Evolutionary conservation across 1,140 invertebrate species (phyloP).

Genomic region (Drosophila kurseongensis): DNA sequence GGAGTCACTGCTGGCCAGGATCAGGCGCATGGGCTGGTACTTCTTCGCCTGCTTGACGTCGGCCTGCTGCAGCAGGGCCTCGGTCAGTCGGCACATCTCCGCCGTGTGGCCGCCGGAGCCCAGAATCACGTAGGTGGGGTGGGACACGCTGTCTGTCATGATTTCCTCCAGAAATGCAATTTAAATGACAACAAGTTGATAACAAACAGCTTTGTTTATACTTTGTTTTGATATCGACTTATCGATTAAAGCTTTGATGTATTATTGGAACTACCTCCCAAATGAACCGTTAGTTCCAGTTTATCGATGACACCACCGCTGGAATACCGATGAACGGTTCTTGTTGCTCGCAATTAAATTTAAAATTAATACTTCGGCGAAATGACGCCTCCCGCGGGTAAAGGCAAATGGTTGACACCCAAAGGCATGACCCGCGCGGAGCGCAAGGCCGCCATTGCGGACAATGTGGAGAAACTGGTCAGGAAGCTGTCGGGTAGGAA

Average conservation of each 20-base stretch:
- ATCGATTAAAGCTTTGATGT: background rate
- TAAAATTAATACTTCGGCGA: too few relatives aligned
- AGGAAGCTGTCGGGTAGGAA: conserved; percentile 43
- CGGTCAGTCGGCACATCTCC: conserved; percentile 92
- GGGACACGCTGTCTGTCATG: background rate
- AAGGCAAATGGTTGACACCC: background rate
- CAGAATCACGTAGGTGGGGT: conserved; percentile 86
- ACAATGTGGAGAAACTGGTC: conserved; percentile 57
- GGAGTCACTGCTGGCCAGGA: conserved; percentile 91
- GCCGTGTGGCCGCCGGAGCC: conserved; percentile 93
- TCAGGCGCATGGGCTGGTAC: conserved; percentile 86
- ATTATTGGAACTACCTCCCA: background rate
- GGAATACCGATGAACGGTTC: background rate
- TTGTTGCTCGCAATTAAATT: too few relatives aligned
- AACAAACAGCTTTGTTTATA: conserved; percentile 2
- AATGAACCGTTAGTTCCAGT: background rate
- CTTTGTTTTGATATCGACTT: background rate
- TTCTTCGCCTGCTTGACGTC: conserved; percentile 87
- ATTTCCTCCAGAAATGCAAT: conserved; percentile 6
- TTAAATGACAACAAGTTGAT: background rate
- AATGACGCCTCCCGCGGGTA: background rate
- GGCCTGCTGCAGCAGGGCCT: conserved; percentile 85
- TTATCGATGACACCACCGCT: background rate
- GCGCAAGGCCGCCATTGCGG: conserved; percentile 26
- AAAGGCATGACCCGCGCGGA: background rate